Conservation (phyloP, 1,140 invertebrate genomes). For the Drosophila suzukii region DNA sequence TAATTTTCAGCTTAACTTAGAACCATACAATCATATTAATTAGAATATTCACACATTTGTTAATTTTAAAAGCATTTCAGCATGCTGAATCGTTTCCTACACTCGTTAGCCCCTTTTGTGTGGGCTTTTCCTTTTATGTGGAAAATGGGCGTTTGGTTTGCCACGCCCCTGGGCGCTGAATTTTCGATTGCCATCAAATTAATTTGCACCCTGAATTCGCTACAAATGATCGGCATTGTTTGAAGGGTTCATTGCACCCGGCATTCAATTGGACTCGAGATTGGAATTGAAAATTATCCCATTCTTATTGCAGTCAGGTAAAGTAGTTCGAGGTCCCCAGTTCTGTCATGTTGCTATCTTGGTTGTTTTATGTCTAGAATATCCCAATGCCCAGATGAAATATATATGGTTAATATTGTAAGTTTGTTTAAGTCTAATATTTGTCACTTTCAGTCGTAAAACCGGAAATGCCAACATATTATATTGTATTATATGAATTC, state of each 20-base stretch:
- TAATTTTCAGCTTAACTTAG: no score
- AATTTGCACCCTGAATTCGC: constrained; percentile 62
- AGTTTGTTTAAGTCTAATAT: neutral
- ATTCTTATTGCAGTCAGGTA: constrained; percentile 6
- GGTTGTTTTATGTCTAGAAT: no score
- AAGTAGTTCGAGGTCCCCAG: neutral
- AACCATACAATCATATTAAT: no score
- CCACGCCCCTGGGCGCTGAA: constrained; percentile 26
- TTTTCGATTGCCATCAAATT: constrained; percentile 48
- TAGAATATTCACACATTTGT: no score
- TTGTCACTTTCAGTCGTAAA: no score
- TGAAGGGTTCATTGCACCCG: constrained; percentile 36
- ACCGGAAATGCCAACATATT: no score
- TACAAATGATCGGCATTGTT: constrained; percentile 49
- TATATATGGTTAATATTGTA: no score
- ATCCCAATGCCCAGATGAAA: no score
- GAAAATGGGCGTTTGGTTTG: constrained; percentile 5
- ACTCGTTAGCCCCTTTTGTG: constrained; percentile 9
- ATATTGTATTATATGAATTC: no score
- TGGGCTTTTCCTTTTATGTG: neutral
- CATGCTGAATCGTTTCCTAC: neutral
- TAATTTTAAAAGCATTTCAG: no score
- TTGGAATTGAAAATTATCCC: constrained; percentile 5
- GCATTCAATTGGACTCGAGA: constrained; percentile 8
- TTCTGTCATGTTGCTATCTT: neutral